Conservation (phyloP, 1,140 invertebrate species). For the Delia radicum region DNA sequence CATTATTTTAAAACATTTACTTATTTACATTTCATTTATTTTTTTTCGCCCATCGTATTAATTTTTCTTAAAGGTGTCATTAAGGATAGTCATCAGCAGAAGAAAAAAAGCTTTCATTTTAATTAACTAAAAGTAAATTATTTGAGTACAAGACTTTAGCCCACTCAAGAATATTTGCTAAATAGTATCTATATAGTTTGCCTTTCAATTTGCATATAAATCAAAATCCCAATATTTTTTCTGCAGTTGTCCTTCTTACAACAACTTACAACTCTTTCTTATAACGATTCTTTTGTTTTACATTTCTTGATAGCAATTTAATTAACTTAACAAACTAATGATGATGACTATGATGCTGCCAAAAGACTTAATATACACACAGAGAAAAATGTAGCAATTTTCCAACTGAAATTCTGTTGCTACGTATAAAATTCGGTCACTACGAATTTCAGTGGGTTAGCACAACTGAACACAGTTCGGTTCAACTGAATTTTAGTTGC, state of each 20-base stretch:
- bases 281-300: not conserved
- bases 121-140: slow-evolving; percentile 1
- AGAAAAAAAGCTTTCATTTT: not conserved
- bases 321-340: slow-evolving; percentile 5
- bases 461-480: too few species aligned
- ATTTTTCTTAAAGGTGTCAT: not conserved
- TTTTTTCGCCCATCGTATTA: not conserved
- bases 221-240: not conserved
- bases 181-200: not conserved
- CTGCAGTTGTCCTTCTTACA: too few species aligned
- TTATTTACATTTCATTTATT: not conserved
- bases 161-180: not conserved
- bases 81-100: not conserved
- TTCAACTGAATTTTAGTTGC: too few species aligned
- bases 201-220: not conserved
- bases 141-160: not conserved
- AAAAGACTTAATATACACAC: not conserved
- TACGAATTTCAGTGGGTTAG: too few species aligned
- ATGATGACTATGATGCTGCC: not conserved
- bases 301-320: not conserved
- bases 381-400: too few species aligned
- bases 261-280: not conserved
- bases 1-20: not conserved
- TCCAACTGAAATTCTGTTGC: too few species aligned
- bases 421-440: too few species aligned